Conservation (phyloP, 2,797 vertebrate species). For the Loris lydekkerianus region DNA sequence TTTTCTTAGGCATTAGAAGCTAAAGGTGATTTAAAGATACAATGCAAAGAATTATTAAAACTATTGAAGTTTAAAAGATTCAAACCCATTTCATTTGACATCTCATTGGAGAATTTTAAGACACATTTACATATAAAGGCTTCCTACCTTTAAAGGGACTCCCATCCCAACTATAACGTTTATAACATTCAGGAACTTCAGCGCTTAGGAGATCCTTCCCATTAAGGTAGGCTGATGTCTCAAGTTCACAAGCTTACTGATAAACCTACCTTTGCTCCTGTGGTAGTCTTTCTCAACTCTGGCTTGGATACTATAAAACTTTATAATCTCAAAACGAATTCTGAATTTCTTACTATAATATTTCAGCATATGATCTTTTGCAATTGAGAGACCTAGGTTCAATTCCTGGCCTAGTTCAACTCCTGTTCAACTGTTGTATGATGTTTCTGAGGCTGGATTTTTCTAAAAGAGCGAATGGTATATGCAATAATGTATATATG, state of each 20-base stretch:
- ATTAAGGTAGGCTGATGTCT: not conserved
- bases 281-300: not conserved
- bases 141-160: not conserved
- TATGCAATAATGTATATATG: not conserved
- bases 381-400: not conserved
- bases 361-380: not conserved
- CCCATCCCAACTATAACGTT: not conserved
- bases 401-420: not conserved
- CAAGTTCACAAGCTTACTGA: not conserved
- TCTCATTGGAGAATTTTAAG: not conserved
- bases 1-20: not conserved
- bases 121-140: not conserved
- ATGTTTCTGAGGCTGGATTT: constrained; percentile 42
- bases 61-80: not conserved
- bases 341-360: not conserved
- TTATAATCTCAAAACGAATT: constrained; percentile 18
- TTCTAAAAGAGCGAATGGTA: not conserved
- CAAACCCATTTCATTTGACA: not conserved
- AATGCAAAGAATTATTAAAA: not conserved
- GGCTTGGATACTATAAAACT: not conserved
- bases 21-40: not conserved
- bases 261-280: not conserved
- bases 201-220: too few species aligned
- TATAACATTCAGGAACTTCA: not conserved
- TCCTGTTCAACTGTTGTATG: not conserved